phyloP scores from a whole-genome alignment of 64 coral and sea anemone genomes.

The Montipora foliosa region DNA sequence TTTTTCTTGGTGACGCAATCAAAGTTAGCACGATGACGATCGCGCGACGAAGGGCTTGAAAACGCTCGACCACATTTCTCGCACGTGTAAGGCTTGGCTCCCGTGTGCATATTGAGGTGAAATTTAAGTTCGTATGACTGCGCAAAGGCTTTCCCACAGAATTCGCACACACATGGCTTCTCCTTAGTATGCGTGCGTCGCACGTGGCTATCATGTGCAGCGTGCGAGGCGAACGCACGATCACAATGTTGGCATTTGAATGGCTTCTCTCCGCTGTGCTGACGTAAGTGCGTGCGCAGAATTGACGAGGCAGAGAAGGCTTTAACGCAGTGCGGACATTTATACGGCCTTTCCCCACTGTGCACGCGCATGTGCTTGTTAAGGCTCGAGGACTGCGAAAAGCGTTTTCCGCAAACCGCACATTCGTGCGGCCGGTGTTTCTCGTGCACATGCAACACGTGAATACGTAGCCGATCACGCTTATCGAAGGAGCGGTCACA shows the following conservation, averaged over 20 bases:
- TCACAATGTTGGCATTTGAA: slow-evolving; percentile 93
- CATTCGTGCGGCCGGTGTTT: slow-evolving; percentile 92
- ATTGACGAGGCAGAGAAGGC: slow-evolving; percentile 92
- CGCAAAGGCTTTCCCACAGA: slow-evolving; percentile 89
- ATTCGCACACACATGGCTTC: slow-evolving; percentile 90
- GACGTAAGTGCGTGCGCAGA: slow-evolving; percentile 88
- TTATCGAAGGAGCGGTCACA: slow-evolving; percentile 94
- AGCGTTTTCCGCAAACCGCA: slow-evolving; percentile 78
- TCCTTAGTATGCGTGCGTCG: slow-evolving; percentile 94
- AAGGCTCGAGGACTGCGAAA: slow-evolving; percentile 92
- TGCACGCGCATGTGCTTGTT: slow-evolving; percentile 98
- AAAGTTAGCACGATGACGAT: slow-evolving; percentile 90
- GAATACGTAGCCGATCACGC: slow-evolving; percentile 90
- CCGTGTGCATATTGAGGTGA: slow-evolving; percentile 96
- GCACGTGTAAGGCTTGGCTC: slow-evolving; percentile 94
- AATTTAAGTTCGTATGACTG: slow-evolving; percentile 96
- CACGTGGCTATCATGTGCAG: slow-evolving; percentile 96
- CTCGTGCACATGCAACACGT: slow-evolving; percentile 88
- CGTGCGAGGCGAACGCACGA: slow-evolving; percentile 91
- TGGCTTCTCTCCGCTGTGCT: slow-evolving; percentile 92
- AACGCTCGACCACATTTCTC: slow-evolving; percentile 93
- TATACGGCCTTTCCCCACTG: slow-evolving; percentile 88
- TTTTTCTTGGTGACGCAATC: slow-evolving; percentile 92
- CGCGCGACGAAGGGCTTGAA: slow-evolving; percentile 94
- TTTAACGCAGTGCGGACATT: slow-evolving; percentile 89